These are phyloP conservation scores for Lochmaea crataegi DNA, from an alignment of 2,888 invertebrate species.

Conservation along the genomic window DNA sequence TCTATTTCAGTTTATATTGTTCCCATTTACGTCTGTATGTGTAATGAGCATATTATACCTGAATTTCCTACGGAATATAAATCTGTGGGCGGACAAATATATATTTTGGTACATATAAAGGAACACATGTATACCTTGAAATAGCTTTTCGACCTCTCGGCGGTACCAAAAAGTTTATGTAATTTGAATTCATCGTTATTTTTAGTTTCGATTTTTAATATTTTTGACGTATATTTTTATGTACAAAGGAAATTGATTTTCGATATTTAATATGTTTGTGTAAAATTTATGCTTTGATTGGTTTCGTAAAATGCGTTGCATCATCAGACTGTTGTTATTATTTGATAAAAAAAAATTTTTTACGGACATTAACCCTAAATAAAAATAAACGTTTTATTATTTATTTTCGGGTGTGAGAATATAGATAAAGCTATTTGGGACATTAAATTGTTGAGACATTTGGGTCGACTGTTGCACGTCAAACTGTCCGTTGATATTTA, in stretches of 20 bases:
- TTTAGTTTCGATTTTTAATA: background rate
- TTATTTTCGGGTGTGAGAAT: constrained; percentile 20
- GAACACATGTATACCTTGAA: constrained; percentile 54
- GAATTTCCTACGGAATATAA: constrained; percentile 34
- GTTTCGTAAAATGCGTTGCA: no score
- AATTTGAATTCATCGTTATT: constrained; percentile 22
- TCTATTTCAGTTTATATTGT: constrained; percentile 29
- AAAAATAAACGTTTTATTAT: constrained; percentile 8
- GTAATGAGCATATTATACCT: constrained; percentile 26
- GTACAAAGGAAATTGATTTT: no score
- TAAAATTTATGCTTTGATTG: no score
- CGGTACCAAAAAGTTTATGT: constrained; percentile 38
- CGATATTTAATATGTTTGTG: no score
- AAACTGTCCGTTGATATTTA: no score
- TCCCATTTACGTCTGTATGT: constrained; percentile 11
- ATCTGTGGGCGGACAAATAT: constrained; percentile 43
- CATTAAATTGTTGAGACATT: constrained; percentile 24
- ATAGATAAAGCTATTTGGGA: constrained; percentile 7
- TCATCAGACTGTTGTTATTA: no score
- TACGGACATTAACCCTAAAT: no score
- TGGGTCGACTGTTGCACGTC: constrained; percentile 22
- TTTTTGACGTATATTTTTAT: no score
- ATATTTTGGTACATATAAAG: constrained; percentile 50
- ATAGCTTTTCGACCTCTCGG: constrained; percentile 48
- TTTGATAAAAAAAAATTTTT: no score